Evolutionary conservation across 30 jellyfish, hydroid and myxozoan genomes (phyloP).

Genomic region (Chrysaora quinquecirrha): DNA sequence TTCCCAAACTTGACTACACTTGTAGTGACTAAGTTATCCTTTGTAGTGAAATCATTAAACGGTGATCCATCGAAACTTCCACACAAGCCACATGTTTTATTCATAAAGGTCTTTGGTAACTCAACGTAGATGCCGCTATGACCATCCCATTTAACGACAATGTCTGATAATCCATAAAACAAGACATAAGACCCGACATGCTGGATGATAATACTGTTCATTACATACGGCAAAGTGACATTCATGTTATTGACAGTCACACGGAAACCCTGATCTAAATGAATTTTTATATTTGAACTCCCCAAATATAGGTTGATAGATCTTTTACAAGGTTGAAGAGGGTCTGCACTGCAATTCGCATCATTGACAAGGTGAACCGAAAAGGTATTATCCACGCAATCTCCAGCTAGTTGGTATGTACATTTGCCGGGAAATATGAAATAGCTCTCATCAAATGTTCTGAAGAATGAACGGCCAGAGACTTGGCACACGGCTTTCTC

Average conservation of each 20-base stretch:
- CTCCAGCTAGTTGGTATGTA: slow-evolving; percentile 83
- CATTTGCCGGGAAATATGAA: slow-evolving; percentile 77
- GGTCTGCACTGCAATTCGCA: slow-evolving; percentile 51
- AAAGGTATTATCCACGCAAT: slow-evolving; percentile 82
- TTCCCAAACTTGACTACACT: slow-evolving; percentile 58
- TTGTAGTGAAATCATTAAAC: slow-evolving; percentile 38
- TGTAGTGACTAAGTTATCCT: slow-evolving; percentile 26
- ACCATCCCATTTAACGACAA: slow-evolving; percentile 84
- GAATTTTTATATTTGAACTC: slow-evolving; percentile 32
- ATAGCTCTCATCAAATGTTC: slow-evolving; percentile 69
- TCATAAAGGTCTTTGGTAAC: slow-evolving; percentile 51
- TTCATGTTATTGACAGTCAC: slow-evolving; percentile 50
- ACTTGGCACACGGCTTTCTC: slow-evolving; percentile 45
- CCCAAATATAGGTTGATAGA: slow-evolving; percentile 64
- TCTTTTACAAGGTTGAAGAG: slow-evolving; percentile 49
- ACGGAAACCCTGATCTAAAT: slow-evolving; percentile 18
- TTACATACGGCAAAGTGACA: slow-evolving; percentile 57
- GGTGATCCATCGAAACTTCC: slow-evolving; percentile 82
- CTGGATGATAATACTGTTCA: slow-evolving; percentile 57
- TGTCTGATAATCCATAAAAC: slow-evolving; percentile 66
- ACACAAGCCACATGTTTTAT: slow-evolving; percentile 91
- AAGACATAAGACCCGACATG: slow-evolving; percentile 62
- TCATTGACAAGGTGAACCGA: slow-evolving; percentile 61
- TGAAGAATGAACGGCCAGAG: slow-evolving; percentile 36
- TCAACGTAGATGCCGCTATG: slow-evolving; percentile 57